Base-by-base conservation (phyloP, 2,113 vertebrate species). In the Panthera leo region DNA sequence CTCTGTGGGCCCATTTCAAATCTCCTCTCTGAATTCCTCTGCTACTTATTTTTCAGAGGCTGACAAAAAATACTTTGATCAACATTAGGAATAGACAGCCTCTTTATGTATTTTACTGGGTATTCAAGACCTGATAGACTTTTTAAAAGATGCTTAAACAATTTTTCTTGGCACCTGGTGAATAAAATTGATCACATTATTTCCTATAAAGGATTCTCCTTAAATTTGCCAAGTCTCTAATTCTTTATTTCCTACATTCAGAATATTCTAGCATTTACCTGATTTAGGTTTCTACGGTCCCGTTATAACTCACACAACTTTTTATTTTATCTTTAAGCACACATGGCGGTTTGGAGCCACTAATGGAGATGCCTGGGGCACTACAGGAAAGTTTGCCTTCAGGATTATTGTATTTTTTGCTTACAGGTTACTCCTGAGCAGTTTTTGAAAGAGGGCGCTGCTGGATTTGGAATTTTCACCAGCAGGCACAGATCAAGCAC, bases 401-500 rank as follows among this genome's bases (percentile, higher is more conserved):
- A 84, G 31, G 7, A n/a, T 45, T 4, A 3, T 14, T 6, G 2
- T 42, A 25, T 51, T 93, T 89, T 89, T 36, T 7, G 29, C 63
- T 21, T 21, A 3, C 10, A 10, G 8, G 8, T 73, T 45, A 36
- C 27, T 36, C 63, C 2, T 42, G 13, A 85, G 18, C 29, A 25
- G 9, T 5, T 39, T 98, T 94, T 48, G 21, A 45, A 45, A 25
- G 78, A 87, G 68, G 39, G 21, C 3, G 5, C 68, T 21, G 45
- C 31, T 15, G 0, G 0, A 42, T 0, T 6, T 23, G 5, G 16
- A 39, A 5, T 45, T 29, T 71, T 61, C 70, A 36, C 10, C 31
- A 48, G 55, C 80, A 1, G 7, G 31, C 21, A 23, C 13, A 2
- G 11, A 73, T 4, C 31, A 6, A 36, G 19, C 98, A 98, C 98